Evolutionary conservation across 2,113 vertebrate species (phyloP), one percentile per base, ranked within the genome.

Genomic region (Dissostichus mawsoni): DNA sequence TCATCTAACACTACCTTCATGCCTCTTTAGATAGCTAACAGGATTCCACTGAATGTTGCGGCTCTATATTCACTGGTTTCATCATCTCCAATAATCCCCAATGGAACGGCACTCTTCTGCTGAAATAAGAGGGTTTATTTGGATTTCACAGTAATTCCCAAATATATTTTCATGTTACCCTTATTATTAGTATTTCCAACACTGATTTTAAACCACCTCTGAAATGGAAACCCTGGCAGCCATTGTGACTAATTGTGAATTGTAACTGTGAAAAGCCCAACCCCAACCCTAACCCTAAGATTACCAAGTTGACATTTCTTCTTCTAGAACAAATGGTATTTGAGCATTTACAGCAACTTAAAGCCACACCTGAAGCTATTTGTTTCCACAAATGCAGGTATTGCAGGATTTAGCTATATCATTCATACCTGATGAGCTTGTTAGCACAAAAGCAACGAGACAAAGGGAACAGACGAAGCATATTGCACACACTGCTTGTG

Each of bases 31-130:
- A 90, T 48, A 29, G 76, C 79, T 92, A 92, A 91, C 70, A 75
- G 87, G 89, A 92, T 92, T 89, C 76, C 1, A 52, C 64, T 33
- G 79, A 47, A 72, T 92, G 83, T 83, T 87, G 68, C 70, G 48
- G 74, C 74, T 79, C 65, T 3, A 74, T 16, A 88, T 88, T 88
- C 80, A 88, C 72, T 61, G 78, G 41, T 5, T 73, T 64, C 47
- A 70, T 92, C 91, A 93, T 91, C 91, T 91, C 69, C 56, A 69
- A 78, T 89, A 90, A 93, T 92, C 85, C 83, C 63, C 69, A 57
- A 18, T 53, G 68, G 80, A 86, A 90, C 59, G 51, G 53, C 70
- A 78, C 50, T 17, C 67, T 62, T 58, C 50, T 81, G 67, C 84
- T 85, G 84, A 82, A 85, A 85, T 82, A 87, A 86, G 71, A 68